phyloP scores from a whole-genome alignment of 2,113 vertebrate genomes.

The Bettongia penicillata region DNA sequence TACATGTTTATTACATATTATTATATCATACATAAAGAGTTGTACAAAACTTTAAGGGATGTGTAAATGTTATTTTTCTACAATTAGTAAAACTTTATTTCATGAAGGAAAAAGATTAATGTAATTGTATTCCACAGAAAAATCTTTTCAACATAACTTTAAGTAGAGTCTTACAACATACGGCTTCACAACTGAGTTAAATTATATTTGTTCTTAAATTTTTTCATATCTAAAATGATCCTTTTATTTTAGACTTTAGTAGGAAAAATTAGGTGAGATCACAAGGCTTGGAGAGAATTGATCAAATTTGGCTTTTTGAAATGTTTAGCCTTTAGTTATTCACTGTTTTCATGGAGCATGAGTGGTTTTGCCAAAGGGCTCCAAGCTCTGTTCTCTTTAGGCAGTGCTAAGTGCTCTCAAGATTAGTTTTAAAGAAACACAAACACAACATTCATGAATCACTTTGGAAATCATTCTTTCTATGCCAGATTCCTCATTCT shows the following conservation, averaged over 20 bases:
- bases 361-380: not conserved
- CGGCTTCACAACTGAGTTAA: conserved; percentile 14
- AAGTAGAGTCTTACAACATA: not conserved
- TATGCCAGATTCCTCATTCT: conserved; percentile 25
- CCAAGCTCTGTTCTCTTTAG: not conserved
- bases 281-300: conserved; percentile 16
- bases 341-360: conserved; percentile 6
- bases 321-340: conserved; percentile 8
- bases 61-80: not conserved
- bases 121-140: conserved; percentile 4
- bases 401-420: not conserved
- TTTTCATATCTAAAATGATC: not conserved
- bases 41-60: not conserved
- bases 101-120: not conserved
- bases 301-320: not conserved
- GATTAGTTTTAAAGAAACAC: not conserved
- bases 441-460: conserved; percentile 21
- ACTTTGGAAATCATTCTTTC: conserved; percentile 12
- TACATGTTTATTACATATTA: not conserved
- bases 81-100: conserved; percentile 29
- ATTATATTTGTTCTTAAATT: not conserved
- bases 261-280: conserved; percentile 27
- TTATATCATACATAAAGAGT: not conserved
- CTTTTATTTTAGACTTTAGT: conserved; percentile 29
- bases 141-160: conserved; percentile 10